phyloP scores from a whole-genome alignment of 1,140 invertebrate species.

The Lordiphosa clarofinis region DNA sequence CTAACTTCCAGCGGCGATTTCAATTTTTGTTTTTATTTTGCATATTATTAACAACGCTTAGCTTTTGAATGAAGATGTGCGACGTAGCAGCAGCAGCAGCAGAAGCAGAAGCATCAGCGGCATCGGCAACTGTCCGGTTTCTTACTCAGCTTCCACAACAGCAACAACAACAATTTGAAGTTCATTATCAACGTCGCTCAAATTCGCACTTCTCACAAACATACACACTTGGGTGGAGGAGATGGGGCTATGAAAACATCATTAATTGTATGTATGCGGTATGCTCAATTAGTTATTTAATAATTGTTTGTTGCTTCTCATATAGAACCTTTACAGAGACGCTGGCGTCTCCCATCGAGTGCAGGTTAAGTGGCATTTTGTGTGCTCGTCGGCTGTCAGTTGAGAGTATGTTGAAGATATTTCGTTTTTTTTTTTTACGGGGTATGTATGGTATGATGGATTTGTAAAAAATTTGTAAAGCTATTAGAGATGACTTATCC shows the following conservation, averaged over 20 bases:
- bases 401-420: constrained; percentile 38
- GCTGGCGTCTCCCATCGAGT: constrained; percentile 25
- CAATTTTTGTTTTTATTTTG: constrained; percentile 50
- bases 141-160: constrained; percentile 57
- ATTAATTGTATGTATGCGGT: constrained; percentile 62
- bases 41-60: constrained; percentile 55
- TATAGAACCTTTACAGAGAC: constrained; percentile 8
- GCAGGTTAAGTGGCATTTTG: constrained; percentile 55
- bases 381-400: constrained; percentile 50
- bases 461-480: no score
- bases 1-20: constrained; percentile 43
- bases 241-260: constrained; percentile 35
- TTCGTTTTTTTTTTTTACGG: not conserved
- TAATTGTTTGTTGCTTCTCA: constrained; percentile 43
- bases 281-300: constrained; percentile 75
- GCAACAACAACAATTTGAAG: constrained; percentile 43
- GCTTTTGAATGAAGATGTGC: constrained; percentile 69
- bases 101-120: constrained; percentile 22
- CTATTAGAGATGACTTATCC: no score
- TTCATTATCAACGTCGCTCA: constrained; percentile 63
- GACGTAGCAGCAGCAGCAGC: constrained; percentile 24
- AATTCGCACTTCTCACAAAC: constrained; percentile 65
- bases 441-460: no score
- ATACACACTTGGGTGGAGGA: constrained; percentile 1
- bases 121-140: constrained; percentile 62